phyloP scores from a whole-genome alignment of 2,797 vertebrate genomes.

The Sebastes miniatus region DNA sequence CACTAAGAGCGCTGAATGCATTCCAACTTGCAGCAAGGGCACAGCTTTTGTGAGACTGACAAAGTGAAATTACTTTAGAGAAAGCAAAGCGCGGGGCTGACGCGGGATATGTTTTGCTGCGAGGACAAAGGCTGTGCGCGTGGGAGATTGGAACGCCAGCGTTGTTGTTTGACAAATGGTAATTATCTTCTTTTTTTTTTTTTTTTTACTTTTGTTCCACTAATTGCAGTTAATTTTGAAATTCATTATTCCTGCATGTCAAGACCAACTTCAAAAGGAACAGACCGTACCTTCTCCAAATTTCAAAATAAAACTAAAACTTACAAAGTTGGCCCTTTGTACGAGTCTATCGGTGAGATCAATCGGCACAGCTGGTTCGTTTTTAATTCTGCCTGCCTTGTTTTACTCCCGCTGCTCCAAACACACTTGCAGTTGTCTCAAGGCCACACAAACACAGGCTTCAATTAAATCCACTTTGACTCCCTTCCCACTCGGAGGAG shows the following conservation, averaged over 20 bases:
- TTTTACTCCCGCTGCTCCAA: conserved; percentile 48
- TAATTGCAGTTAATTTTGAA: conserved; percentile 75
- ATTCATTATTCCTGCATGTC: conserved; percentile 65
- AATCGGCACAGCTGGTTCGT: conserved; percentile 57
- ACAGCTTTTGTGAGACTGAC: conserved; percentile 68
- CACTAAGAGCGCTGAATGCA: conserved; percentile 32
- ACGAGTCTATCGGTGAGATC: conserved; percentile 39
- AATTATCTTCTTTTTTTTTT: conserved; percentile 64
- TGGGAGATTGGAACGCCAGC: conserved; percentile 66
- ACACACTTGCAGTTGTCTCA: conserved; percentile 51
- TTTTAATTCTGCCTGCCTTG: conserved; percentile 47
- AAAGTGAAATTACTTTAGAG: conserved; percentile 72
- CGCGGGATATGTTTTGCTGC: conserved; percentile 70
- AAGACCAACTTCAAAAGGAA: conserved; percentile 51
- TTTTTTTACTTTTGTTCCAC: conserved; percentile 61
- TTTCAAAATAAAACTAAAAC: conserved; percentile 39
- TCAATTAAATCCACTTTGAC: conserved; percentile 65
- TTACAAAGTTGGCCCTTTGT: conserved; percentile 19
- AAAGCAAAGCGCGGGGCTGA: conserved; percentile 54
- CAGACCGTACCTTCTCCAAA: conserved; percentile 10
- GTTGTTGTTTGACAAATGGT: conserved; percentile 76
- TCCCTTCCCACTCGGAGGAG: conserved; percentile 33
- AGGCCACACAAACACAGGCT: conserved; percentile 60
- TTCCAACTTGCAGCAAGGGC: conserved; percentile 66
- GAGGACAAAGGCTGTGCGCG: conserved; percentile 68